These are phyloP conservation scores for Lemur catta DNA, from an alignment of 2,797 vertebrate genomes.

Conservation along the genomic window DNA sequence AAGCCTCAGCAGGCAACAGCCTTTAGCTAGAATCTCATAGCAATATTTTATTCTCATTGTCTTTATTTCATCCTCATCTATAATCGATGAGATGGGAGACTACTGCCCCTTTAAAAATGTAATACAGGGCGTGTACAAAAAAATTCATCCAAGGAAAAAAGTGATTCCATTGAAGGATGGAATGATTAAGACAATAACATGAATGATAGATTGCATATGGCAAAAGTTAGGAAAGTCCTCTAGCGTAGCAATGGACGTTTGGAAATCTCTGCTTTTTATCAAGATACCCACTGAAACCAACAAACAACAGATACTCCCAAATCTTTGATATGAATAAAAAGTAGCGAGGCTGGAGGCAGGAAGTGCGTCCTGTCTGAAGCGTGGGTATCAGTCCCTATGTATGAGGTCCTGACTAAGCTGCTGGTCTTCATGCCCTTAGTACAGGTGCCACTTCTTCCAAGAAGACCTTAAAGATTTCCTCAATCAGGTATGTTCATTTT, in stretches of 20 bases:
- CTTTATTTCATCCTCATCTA: background rate
- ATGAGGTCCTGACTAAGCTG: fast-evolving
- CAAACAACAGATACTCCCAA: background rate
- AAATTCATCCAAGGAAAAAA: too few relatives aligned
- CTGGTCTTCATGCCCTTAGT: background rate
- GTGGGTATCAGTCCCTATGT: fast-evolving
- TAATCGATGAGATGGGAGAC: background rate
- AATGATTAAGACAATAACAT: background rate
- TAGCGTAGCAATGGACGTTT: background rate
- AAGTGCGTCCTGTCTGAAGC: fast-evolving
- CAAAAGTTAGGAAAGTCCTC: background rate
- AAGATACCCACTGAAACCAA: background rate
- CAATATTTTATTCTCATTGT: background rate
- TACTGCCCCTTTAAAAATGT: background rate
- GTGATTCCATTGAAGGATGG: background rate
- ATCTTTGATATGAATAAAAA: background rate
- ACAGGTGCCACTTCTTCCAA: fast-evolving
- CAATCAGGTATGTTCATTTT: fast-evolving
- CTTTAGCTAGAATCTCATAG: fast-evolving
- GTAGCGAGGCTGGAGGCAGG: fast-evolving
- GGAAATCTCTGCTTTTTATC: background rate
- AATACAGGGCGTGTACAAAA: background rate
- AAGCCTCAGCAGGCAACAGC: fast-evolving
- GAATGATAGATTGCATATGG: background rate
- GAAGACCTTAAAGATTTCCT: too few relatives aligned